Percentiles rank a stretch among this genome's conserved stretches.
These are phyloP conservation scores for Aphelocoma coerulescens DNA, from an alignment of 2,113 vertebrate genomes.

Conservation along the genomic window DNA sequence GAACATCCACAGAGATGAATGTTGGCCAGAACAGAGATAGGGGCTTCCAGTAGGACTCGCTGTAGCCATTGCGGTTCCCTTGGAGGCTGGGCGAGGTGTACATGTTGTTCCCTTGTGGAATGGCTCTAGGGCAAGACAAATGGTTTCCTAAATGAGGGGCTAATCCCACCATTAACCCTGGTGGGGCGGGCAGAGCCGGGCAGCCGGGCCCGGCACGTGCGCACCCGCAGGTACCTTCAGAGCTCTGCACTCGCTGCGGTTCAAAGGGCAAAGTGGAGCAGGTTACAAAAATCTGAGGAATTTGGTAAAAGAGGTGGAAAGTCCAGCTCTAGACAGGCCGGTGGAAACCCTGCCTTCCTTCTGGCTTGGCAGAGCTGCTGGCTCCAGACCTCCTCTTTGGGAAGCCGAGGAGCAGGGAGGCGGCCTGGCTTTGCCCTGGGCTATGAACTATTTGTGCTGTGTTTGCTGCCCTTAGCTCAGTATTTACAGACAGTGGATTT, in stretches of 20 bases:
- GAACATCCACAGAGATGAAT: not conserved
- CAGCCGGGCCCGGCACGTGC: not conserved
- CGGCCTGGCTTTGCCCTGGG: not conserved
- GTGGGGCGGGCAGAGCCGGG: not conserved
- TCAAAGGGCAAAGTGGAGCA: not conserved
- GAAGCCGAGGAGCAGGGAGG: not conserved
- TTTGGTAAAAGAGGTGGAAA: not conserved
- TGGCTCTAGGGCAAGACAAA: not conserved
- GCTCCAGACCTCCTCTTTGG: not conserved
- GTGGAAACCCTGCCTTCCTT: not conserved
- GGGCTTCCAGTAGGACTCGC: not conserved
- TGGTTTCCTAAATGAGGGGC: not conserved
- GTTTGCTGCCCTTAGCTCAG: not conserved
- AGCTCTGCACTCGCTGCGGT: not conserved
- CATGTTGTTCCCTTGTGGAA: not conserved
- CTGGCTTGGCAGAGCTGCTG: not conserved
- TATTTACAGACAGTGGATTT: not conserved
- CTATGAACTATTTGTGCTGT: fast-evolving
- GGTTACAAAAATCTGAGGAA: conserved; percentile 27
- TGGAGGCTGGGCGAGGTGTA: not conserved
- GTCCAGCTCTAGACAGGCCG: not conserved
- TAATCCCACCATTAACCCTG: not conserved
- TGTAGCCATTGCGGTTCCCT: not conserved
- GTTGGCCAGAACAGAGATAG: not conserved
- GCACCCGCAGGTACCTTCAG: not conserved